Evolutionary conservation across 1,140 invertebrate genomes (phyloP), one percentile per base, ranked within the genome.

Genomic region (Batillaria attramentaria): DNA sequence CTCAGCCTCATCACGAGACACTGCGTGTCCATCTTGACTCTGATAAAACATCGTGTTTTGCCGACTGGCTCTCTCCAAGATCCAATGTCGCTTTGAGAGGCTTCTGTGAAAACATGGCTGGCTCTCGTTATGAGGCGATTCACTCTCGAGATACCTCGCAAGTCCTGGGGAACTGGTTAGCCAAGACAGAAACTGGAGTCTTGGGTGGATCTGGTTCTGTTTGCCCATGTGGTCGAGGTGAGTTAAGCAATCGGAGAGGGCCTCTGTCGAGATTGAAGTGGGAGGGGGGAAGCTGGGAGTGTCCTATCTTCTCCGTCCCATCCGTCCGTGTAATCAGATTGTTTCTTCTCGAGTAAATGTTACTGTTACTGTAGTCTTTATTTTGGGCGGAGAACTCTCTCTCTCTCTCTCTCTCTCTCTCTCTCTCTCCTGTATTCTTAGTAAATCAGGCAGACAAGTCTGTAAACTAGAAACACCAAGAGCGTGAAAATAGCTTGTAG

Each of bases 281-380:
- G 8, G 57, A 62, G 33, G 57, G n/a, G n/a, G 57, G 24, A 62
- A 62, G 33, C 57, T 28, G 57, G n/a, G 57, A 62, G 57, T 62
- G 57, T 62, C 57, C 57, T 62, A 62, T 62, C 57, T 62, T 24
- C 57, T 16, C n/a, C n/a, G n/a, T 62, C 57, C 57, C 57, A 62
- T 62, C 57, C 57, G 33, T n/a, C n/a, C 57, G n/a, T 62, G 57
- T 28, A 28, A 62, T 24, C 57, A 24, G 33, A 24, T 62, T 31
- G 8, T 10, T 62, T n/a, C n/a, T n/a, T n/a, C n/a, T n/a, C n/a
- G n/a, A n/a, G n/a, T n/a, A n/a, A n/a, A n/a, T n/a, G n/a, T n/a
- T n/a, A n/a, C n/a, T n/a, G n/a, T n/a, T n/a, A n/a, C n/a, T n/a
- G n/a, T n/a, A n/a, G n/a, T n/a, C n/a, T n/a, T n/a, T n/a, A n/a